Evolutionary conservation across 2,113 vertebrate species (phyloP).

Genomic region (Pteruthius melanotis): DNA sequence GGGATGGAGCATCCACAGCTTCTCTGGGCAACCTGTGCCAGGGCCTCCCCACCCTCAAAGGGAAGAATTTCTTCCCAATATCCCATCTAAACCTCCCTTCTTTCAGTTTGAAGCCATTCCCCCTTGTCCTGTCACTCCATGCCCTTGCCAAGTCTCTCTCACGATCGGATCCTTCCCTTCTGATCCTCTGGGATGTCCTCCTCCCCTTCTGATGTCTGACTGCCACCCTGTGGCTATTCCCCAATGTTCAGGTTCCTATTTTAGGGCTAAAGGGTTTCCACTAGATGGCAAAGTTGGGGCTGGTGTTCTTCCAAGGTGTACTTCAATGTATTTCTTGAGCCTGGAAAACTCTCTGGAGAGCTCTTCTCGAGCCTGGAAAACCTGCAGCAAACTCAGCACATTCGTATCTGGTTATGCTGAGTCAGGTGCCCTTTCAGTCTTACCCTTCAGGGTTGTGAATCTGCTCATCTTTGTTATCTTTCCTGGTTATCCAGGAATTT

Average conservation of each 20-base stretch:
- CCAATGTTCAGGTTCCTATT: not conserved
- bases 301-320: not conserved
- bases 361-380: not conserved
- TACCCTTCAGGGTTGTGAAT: not conserved
- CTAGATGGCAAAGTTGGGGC: not conserved
- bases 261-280: not conserved
- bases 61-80: not conserved
- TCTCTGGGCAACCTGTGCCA: rapidly evolving
- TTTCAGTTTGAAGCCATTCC: not conserved
- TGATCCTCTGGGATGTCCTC: not conserved
- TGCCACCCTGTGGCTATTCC: not conserved
- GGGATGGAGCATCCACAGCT: not conserved
- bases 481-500: not conserved
- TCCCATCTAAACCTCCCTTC: not conserved
- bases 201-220: not conserved
- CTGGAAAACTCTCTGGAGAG: not conserved
- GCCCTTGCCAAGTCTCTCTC: not conserved
- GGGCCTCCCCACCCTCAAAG: not conserved
- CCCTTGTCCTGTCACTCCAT: not conserved
- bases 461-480: not conserved
- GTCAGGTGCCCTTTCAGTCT: not conserved
- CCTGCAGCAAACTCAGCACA: not conserved
- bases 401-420: not conserved
- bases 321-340: not conserved
- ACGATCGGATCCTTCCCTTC: not conserved